Conservation (phyloP, 2,797 vertebrate genomes). For the Phylloscopus collybita region DNA sequence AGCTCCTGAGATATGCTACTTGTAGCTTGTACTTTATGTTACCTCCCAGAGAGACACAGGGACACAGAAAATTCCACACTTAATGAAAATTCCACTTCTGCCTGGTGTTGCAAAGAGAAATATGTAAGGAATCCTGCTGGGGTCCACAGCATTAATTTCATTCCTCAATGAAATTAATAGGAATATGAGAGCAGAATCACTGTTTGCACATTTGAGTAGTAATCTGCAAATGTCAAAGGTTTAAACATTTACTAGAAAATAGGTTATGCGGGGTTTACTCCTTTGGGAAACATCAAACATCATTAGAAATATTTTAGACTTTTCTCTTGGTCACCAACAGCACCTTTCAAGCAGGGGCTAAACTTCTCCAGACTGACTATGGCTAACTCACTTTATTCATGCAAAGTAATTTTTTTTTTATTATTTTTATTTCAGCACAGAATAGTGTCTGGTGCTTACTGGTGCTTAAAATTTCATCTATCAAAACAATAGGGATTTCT, state of each 20-base stretch:
- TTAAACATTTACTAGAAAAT: not conserved
- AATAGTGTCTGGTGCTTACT: not conserved
- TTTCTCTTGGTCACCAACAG: not conserved
- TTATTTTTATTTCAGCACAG: not conserved
- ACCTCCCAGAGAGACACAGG: not conserved
- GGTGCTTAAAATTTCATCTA: not conserved
- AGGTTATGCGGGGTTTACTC: not conserved
- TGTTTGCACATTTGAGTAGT: not conserved
- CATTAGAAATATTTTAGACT: not conserved
- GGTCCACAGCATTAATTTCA: not conserved
- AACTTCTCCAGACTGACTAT: not conserved
- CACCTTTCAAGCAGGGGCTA: not conserved
- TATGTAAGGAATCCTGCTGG: not conserved
- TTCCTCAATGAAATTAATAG: not conserved
- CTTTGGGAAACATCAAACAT: not conserved
- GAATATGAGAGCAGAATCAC: not conserved
- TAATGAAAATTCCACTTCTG: not conserved
- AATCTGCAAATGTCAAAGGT: not conserved
- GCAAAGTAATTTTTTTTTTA: not conserved
- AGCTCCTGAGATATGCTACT: not conserved
- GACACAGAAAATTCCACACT: not conserved
- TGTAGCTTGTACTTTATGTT: not conserved
- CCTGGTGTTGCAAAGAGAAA: not conserved
- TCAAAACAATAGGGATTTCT: not conserved
- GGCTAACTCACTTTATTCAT: not conserved